phyloP scores from a whole-genome alignment of 2,113 vertebrate genomes.

The Tupaia chinensis region DNA sequence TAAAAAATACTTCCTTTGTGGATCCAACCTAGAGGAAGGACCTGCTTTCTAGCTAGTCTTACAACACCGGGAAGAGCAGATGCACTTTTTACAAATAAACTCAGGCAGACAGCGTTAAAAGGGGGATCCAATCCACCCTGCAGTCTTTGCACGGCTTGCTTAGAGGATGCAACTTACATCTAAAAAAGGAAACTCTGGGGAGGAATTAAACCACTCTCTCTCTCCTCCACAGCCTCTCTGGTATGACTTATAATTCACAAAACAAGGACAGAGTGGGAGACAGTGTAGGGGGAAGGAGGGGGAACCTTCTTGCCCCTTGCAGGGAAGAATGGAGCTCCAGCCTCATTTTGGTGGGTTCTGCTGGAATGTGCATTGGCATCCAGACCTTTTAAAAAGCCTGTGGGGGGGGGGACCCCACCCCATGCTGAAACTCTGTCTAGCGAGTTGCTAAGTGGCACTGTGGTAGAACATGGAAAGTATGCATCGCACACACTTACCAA shows the following conservation, averaged over 20 bases:
- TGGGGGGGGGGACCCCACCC: constrained; percentile 43
- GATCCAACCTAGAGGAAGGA: not conserved
- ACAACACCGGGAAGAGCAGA: not conserved
- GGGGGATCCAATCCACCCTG: constrained; percentile 37
- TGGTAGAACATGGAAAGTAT: constrained; percentile 70
- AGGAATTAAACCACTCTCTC: constrained; percentile 66
- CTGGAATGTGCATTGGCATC: constrained; percentile 42
- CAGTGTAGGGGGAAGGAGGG: not conserved
- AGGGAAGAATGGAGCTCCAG: not conserved
- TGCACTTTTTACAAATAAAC: constrained; percentile 3
- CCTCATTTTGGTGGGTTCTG: constrained; percentile 10
- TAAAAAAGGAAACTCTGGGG: not conserved
- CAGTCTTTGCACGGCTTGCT: constrained; percentile 62
- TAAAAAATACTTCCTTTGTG: not conserved
- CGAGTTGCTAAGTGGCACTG: constrained; percentile 63
- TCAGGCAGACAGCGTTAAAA: not conserved
- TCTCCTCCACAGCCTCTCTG: constrained; percentile 37
- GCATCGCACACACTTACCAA: not conserved
- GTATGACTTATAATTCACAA: not conserved
- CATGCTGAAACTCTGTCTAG: constrained; percentile 18
- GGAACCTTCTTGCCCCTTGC: not conserved
- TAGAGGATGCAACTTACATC: constrained; percentile 61
- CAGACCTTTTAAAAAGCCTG: constrained; percentile 42
- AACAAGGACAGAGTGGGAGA: not conserved
- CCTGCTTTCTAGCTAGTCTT: not conserved